phyloP scores from a whole-genome alignment of 2,888 invertebrate species.

The Eilema caniola region DNA sequence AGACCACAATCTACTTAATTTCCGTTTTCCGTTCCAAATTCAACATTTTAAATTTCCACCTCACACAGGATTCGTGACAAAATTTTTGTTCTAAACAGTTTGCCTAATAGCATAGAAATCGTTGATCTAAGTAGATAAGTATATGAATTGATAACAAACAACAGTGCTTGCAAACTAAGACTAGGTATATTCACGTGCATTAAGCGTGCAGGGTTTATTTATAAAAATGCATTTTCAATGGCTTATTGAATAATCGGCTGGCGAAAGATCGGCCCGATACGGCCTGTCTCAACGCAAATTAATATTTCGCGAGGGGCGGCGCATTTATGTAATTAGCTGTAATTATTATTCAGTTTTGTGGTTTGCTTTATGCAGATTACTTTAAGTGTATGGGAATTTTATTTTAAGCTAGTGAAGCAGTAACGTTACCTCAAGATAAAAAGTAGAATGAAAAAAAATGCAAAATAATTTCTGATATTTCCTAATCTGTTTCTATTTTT shows the following conservation, averaged over 20 bases:
- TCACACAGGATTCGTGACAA: no score
- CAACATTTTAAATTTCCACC: no score
- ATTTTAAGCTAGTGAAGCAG: not conserved
- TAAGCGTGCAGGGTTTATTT: conserved; percentile 56
- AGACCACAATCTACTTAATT: no score
- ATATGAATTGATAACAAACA: not conserved
- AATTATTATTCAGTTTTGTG: conserved; percentile 59
- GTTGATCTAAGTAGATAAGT: no score
- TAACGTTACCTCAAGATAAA: not conserved
- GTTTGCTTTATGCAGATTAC: conserved; percentile 40
- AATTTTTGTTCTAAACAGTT: no score
- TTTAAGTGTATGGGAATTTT: not conserved
- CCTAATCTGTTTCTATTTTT: no score
- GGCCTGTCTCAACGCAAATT: conserved; percentile 70
- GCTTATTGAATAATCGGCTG: conserved; percentile 79
- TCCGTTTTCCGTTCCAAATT: no score
- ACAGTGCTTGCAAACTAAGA: not conserved
- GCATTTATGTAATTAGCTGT: conserved; percentile 77
- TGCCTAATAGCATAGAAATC: no score
- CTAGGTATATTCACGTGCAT: conserved; percentile 36
- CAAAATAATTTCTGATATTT: no score
- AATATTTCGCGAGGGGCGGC: conserved; percentile 66
- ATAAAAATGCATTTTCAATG: conserved; percentile 68
- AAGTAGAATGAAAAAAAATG: not conserved
- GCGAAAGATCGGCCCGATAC: conserved; percentile 62